A percentile compares a stretch with the other conserved stretches of the same genome.
Conservation (phyloP, 2,113 vertebrate genomes). For the Poicephalus gulielmi region DNA sequence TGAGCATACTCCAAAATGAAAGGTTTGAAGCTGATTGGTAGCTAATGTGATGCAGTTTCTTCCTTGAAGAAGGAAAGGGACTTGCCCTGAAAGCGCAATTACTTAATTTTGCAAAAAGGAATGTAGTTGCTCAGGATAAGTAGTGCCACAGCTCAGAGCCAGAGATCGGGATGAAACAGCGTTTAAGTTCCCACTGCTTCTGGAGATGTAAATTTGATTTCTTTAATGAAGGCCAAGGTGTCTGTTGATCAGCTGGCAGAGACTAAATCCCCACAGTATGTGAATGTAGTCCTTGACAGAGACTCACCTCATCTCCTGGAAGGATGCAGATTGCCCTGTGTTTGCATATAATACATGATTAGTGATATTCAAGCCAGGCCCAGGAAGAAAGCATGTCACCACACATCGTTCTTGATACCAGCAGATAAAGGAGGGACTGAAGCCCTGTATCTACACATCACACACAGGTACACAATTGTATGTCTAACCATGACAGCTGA, state of each 20-base stretch:
- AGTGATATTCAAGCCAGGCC: background rate
- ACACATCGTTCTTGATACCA: background rate
- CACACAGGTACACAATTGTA: accelerated
- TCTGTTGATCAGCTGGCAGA: background rate
- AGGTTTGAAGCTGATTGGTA: constrained; percentile 3
- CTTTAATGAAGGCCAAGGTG: background rate
- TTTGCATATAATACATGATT: background rate
- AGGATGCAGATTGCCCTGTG: background rate
- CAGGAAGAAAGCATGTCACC: background rate
- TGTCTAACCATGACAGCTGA: background rate
- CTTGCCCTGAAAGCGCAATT: constrained; percentile 1
- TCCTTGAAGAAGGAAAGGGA: background rate
- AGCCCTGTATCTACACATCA: background rate
- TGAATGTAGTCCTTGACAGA: background rate
- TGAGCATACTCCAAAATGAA: constrained; percentile 14
- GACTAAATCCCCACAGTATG: background rate
- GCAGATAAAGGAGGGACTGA: background rate
- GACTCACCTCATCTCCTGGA: background rate
- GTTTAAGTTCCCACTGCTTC: background rate
- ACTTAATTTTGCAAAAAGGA: constrained; percentile 52
- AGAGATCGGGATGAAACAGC: background rate
- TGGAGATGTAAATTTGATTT: constrained; percentile 35
- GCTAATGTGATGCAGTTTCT: constrained; percentile 20
- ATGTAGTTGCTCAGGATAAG: background rate
- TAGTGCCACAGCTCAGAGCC: constrained; percentile 2